Conservation (phyloP, 2,888 invertebrate species). For the Aricia artaxerxes region DNA sequence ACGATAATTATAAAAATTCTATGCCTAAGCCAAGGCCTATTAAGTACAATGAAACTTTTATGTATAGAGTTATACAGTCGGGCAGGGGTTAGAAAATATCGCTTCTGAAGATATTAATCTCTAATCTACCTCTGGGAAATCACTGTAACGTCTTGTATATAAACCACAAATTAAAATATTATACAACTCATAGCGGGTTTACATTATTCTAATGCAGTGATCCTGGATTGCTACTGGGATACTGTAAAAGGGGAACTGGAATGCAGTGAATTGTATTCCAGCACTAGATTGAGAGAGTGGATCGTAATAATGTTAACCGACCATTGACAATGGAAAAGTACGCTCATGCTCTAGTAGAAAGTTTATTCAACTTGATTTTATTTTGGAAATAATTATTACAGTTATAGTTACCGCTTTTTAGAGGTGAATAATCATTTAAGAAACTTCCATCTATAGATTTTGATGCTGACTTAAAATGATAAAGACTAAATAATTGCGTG, state of each 20-base stretch:
- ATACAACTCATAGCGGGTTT: not conserved
- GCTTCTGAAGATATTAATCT: not conserved
- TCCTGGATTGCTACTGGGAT: too few species aligned
- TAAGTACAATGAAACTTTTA: not conserved
- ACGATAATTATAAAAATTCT: not conserved
- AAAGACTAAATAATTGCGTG: not conserved
- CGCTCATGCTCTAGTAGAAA: not conserved
- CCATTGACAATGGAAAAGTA: not conserved
- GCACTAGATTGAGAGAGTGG: too few species aligned
- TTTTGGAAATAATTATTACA: not conserved
- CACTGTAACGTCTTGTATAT: not conserved
- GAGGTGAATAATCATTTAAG: not conserved
- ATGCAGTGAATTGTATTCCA: too few species aligned
- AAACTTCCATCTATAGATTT: not conserved
- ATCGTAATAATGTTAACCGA: too few species aligned
- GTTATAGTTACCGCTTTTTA: conserved; percentile 20
- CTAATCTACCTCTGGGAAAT: not conserved
- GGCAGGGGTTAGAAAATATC: not conserved
- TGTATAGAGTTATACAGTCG: not conserved
- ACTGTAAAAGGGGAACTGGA: too few species aligned
- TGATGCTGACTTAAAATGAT: not conserved
- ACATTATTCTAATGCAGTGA: too few species aligned
- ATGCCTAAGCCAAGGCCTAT: not conserved
- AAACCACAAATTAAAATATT: not conserved
- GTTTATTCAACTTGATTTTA: not conserved